phyloP scores from a whole-genome alignment of 2,888 invertebrate species.

The Mythimna ferrago region DNA sequence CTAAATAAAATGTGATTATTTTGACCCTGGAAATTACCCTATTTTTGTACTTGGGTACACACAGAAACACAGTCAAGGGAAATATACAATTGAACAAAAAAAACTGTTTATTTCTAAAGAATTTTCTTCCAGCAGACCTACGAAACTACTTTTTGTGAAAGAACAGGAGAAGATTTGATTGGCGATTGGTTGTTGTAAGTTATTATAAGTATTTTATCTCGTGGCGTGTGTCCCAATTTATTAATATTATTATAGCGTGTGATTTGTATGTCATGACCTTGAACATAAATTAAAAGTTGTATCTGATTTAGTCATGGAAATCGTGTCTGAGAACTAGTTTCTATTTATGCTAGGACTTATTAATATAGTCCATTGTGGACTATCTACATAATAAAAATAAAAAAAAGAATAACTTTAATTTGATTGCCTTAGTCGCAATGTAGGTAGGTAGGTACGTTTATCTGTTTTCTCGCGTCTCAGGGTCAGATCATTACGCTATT shows the following conservation, averaged over 20 bases:
- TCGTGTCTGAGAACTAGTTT: not conserved
- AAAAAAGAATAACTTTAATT: not conserved
- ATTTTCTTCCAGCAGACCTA: too few species aligned
- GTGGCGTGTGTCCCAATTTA: not conserved
- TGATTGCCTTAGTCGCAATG: constrained; percentile 19
- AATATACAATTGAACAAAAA: too few species aligned
- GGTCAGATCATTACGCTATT: constrained; percentile 44
- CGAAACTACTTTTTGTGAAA: too few species aligned
- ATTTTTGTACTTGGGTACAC: too few species aligned
- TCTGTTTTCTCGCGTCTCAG: constrained; percentile 35
- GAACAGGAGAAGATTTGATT: too few species aligned
- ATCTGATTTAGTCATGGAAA: not conserved
- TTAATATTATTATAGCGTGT: not conserved
- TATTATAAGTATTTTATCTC: not conserved
- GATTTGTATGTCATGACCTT: not conserved
- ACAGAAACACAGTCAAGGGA: too few species aligned
- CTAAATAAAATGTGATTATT: too few species aligned
- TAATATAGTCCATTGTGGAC: too few species aligned
- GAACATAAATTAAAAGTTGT: not conserved
- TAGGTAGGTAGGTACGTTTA: not conserved
- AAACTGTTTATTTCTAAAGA: too few species aligned
- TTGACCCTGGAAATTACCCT: too few species aligned
- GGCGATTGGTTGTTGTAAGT: not conserved
- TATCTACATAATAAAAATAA: not conserved
- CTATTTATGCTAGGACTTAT: not conserved